Evolutionary conservation across 1,140 invertebrate species (phyloP).

Genomic region (Calephelis nemesis): DNA sequence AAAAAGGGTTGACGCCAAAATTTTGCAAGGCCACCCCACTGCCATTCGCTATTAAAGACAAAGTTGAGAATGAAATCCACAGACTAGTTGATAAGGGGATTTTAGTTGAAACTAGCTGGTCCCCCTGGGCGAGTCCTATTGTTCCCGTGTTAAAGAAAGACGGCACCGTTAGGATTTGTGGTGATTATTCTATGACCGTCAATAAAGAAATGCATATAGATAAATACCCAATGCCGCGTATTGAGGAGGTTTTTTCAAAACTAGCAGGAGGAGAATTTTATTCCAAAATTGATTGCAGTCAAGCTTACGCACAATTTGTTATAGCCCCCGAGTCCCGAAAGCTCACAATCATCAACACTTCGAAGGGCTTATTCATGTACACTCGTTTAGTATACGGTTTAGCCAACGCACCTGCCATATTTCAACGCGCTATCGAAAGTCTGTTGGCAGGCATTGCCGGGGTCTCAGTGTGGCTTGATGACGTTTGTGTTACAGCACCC

Average conservation of each 20-base stretch:
- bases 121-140: slow-evolving; percentile 32
- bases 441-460: slow-evolving; percentile 39
- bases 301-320: slow-evolving; percentile 41
- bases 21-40: slow-evolving; percentile 26
- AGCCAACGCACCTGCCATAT: slow-evolving; percentile 41
- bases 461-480: slow-evolving; percentile 24
- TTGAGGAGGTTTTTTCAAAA: slow-evolving; percentile 54
- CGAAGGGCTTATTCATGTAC: slow-evolving; percentile 41
- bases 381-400: slow-evolving; percentile 44
- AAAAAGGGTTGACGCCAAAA: slow-evolving; percentile 24
- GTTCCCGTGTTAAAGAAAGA: slow-evolving; percentile 26
- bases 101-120: slow-evolving; percentile 15
- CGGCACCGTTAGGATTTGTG: slow-evolving; percentile 27
- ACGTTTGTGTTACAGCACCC: slow-evolving; percentile 19
- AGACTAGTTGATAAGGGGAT: slow-evolving; percentile 18
- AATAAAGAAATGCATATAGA: slow-evolving; percentile 34
- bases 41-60: slow-evolving; percentile 30
- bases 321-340: slow-evolving; percentile 36
- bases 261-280: slow-evolving; percentile 43
- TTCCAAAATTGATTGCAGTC: slow-evolving; percentile 40
- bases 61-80: slow-evolving; percentile 13
- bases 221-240: slow-evolving; percentile 35
- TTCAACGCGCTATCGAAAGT: slow-evolving; percentile 46
- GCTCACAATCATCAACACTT: slow-evolving; percentile 44
- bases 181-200: slow-evolving; percentile 30